Evolutionary conservation across 2,797 vertebrate genomes (phyloP).

Genomic region (Pangasius macronema): DNA sequence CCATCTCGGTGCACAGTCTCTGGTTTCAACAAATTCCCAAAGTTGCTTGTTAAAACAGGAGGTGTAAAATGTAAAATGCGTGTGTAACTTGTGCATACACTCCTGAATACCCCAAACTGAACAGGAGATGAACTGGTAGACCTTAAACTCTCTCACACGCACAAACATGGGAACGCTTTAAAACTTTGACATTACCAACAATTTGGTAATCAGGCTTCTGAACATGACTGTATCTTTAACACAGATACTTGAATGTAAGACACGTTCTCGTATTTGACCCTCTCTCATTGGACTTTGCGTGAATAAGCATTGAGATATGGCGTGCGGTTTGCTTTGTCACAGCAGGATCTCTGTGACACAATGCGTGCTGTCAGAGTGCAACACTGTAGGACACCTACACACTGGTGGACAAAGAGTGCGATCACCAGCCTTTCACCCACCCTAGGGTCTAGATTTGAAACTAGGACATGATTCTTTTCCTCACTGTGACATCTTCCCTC

Average conservation of each 20-base stretch:
- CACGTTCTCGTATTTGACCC: neutral
- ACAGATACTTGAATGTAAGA: neutral
- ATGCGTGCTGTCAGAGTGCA: neutral
- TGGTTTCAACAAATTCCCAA: neutral
- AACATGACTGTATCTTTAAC: neutral
- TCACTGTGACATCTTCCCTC: neutral
- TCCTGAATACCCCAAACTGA: neutral
- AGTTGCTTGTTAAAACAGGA: neutral
- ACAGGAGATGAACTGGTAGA: neutral
- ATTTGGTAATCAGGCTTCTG: neutral
- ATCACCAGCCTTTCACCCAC: neutral
- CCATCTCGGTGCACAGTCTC: neutral
- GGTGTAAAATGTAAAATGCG: too few relatives aligned
- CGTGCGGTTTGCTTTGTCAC: conserved; percentile 4
- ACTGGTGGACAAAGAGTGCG: neutral
- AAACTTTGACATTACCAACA: neutral
- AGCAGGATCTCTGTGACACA: neutral
- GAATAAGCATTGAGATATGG: conserved; percentile 33
- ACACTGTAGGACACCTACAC: conserved; percentile 12
- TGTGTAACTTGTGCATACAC: neutral
- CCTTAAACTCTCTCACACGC: neutral
- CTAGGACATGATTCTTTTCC: neutral
- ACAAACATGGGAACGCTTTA: neutral
- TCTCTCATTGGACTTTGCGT: conserved; percentile 13
- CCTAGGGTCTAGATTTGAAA: neutral